phyloP scores from a whole-genome alignment of 2,888 invertebrate species.

The Aspidiotus rigidus region DNA sequence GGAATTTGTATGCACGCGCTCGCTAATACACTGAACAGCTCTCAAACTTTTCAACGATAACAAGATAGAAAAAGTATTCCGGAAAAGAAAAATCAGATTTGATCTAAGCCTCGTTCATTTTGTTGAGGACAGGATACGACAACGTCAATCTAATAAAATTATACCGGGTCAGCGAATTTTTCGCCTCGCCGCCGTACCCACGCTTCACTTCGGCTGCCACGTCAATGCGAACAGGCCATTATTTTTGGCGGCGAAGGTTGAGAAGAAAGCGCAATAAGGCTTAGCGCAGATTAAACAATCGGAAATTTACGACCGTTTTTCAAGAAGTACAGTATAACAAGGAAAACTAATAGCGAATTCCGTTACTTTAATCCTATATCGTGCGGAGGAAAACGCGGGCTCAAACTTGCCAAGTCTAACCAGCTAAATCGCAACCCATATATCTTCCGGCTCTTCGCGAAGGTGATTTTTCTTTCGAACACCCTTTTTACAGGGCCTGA shows the following conservation, averaged over 20 bases:
- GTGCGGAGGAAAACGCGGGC: constrained; percentile 25
- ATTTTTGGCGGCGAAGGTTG: constrained; percentile 31
- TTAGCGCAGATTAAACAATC: constrained; percentile 34
- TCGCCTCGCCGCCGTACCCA: background rate
- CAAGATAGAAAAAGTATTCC: too few species aligned
- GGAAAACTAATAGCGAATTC: constrained; percentile 35
- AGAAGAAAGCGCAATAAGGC: constrained; percentile 33
- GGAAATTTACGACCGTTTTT: constrained; percentile 34
- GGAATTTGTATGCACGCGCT: too few species aligned
- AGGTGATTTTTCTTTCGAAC: constrained; percentile 34
- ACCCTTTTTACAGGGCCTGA: constrained; percentile 35
- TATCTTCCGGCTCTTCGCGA: constrained; percentile 30
- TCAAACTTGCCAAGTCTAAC: constrained; percentile 34
- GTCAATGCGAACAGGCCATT: constrained; percentile 6
- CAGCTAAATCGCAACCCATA: constrained; percentile 34
- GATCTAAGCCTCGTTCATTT: background rate
- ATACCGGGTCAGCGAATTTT: constrained; percentile 32
- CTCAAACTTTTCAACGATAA: too few species aligned
- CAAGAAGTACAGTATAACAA: constrained; percentile 28
- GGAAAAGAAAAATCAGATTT: background rate
- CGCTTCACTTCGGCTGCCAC: background rate
- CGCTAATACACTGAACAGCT: too few species aligned
- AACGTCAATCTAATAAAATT: constrained; percentile 34
- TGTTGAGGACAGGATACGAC: background rate
- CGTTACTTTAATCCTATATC: constrained; percentile 33